Evolutionary conservation across 2,797 vertebrate genomes (phyloP).

Genomic region (Etheostoma perlongum): DNA sequence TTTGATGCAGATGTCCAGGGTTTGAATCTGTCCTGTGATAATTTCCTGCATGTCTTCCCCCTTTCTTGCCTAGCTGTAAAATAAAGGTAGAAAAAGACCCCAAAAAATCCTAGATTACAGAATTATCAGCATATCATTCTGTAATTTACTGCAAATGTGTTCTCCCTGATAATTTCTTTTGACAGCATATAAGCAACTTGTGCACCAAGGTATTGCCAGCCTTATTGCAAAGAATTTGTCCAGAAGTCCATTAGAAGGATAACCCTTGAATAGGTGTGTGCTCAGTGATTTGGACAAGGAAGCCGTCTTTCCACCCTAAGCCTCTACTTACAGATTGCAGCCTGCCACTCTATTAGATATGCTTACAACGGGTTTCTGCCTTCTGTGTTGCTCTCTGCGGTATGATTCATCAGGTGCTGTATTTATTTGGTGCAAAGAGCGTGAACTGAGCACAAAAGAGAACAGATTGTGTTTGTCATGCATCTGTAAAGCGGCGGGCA

Average conservation of each 20-base stretch:
- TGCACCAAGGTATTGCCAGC: constrained; percentile 44
- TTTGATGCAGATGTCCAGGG: too few species aligned
- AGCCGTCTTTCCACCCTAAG: constrained; percentile 64
- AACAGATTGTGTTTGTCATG: constrained; percentile 79
- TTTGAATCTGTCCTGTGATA: too few species aligned
- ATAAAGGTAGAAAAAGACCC: too few species aligned
- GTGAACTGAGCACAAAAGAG: constrained; percentile 78
- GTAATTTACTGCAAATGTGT: constrained; percentile 23
- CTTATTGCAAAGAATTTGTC: constrained; percentile 55
- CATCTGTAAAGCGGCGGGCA: constrained; percentile 66
- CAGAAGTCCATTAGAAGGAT: constrained; percentile 76
- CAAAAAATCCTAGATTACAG: constrained; percentile 12
- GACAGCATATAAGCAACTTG: constrained; percentile 44
- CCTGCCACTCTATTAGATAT: constrained; percentile 74
- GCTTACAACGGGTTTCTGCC: constrained; percentile 68
- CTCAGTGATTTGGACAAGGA: constrained; percentile 73
- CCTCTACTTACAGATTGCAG: constrained; percentile 77
- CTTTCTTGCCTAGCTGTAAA: too few species aligned
- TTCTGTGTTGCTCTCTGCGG: constrained; percentile 62
- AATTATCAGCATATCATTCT: constrained; percentile 35
- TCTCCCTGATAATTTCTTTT: constrained; percentile 46
- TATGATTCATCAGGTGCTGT: constrained; percentile 82
- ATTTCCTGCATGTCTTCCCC: too few species aligned
- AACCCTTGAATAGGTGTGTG: constrained; percentile 71
- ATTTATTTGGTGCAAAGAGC: constrained; percentile 83